Percentiles rank a stretch among this genome's conserved stretches.
phyloP scores from a whole-genome alignment of 2,113 vertebrate species.

The Zingel zingel region DNA sequence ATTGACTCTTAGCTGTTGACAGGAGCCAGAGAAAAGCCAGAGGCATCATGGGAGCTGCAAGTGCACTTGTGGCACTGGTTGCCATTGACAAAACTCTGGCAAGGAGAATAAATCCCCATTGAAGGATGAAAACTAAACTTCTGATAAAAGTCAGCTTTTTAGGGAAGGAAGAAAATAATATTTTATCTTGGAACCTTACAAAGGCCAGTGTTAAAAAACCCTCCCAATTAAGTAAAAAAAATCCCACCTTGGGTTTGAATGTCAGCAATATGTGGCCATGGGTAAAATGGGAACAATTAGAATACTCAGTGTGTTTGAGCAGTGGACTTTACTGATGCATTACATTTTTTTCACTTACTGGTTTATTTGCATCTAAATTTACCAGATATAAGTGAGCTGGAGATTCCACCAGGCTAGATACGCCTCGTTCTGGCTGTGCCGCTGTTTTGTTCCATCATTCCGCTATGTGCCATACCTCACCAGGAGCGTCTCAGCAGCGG shows the following conservation, averaged over 20 bases:
- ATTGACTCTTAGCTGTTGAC: constrained; percentile 64
- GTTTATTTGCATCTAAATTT: neutral
- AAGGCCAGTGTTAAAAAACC: neutral
- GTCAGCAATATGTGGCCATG: neutral
- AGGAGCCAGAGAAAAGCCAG: constrained; percentile 63
- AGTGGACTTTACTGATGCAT: too few species aligned
- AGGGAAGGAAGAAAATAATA: neutral
- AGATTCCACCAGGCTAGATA: too few species aligned
- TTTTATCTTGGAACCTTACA: neutral
- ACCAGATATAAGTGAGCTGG: too few species aligned
- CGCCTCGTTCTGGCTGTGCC: too few species aligned
- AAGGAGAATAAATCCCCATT: constrained; percentile 17
- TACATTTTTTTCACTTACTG: too few species aligned
- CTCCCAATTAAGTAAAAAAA: neutral
- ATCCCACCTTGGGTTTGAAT: neutral
- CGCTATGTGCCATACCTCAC: too few species aligned
- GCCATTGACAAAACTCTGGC: constrained; percentile 65
- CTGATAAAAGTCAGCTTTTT: constrained; percentile 18
- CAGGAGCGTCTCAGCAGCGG: too few species aligned
- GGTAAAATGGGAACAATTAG: neutral
- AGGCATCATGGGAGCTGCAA: constrained; percentile 70
- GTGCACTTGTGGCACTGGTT: constrained; percentile 58
- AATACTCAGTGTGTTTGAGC: neutral
- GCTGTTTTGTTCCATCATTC: too few species aligned
- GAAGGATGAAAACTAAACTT: constrained; percentile 13